Conservation (phyloP, 2,888 invertebrate species). For the Acrobasis suavella region DNA sequence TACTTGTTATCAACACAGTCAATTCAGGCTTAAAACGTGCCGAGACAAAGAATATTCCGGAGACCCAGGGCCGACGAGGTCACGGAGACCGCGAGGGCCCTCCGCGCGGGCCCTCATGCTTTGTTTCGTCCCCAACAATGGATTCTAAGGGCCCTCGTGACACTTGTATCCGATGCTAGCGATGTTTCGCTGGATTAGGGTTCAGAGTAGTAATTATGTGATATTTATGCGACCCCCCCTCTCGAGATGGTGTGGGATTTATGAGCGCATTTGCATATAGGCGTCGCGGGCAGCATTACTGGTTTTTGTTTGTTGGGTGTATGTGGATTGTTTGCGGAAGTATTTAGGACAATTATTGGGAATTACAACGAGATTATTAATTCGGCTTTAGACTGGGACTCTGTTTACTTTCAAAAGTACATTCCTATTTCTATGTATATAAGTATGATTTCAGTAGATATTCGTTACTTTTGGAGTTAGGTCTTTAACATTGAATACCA, state of each 20-base stretch:
- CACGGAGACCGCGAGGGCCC: constrained; percentile 63
- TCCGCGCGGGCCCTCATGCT: constrained; percentile 37
- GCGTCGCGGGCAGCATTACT: constrained; percentile 7
- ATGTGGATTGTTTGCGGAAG: neutral
- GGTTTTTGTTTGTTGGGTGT: constrained; percentile 2
- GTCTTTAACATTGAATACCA: too few relatives aligned
- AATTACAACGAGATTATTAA: neutral
- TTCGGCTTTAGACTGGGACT: too few relatives aligned
- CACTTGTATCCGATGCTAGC: constrained; percentile 78
- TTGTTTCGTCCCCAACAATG: constrained; percentile 74
- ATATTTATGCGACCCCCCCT: constrained; percentile 21
- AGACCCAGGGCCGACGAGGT: constrained; percentile 61
- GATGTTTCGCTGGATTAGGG: constrained; percentile 72
- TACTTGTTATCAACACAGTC: constrained; percentile 56
- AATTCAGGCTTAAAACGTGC: constrained; percentile 76
- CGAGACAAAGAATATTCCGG: constrained; percentile 72
- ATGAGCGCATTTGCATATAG: constrained; percentile 19
- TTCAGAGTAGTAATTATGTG: constrained; percentile 36
- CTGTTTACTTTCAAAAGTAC: too few relatives aligned
- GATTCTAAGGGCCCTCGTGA: constrained; percentile 60
- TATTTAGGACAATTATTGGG: neutral
- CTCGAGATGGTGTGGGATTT: constrained; percentile 19
- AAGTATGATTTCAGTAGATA: too few relatives aligned
- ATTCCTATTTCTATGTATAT: too few relatives aligned
- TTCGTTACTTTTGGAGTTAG: too few relatives aligned